Percentiles rank a stretch among this genome's conserved stretches.
Evolutionary conservation across 1,140 invertebrate genomes (phyloP).

Genomic region (Drosophila teissieri): DNA sequence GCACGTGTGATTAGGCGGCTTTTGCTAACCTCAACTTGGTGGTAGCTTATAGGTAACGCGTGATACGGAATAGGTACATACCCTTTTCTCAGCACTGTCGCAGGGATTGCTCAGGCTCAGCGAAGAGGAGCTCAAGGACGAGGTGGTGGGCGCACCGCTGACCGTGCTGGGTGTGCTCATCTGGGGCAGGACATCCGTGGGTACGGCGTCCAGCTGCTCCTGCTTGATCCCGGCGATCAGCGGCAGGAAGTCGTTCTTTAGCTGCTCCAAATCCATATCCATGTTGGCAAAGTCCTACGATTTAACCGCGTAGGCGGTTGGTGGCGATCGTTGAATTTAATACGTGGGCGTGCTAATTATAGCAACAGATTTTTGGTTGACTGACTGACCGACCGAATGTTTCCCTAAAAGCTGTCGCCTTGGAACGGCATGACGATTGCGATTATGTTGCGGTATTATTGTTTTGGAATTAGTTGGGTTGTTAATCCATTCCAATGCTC

Average conservation of each 20-base stretch:
- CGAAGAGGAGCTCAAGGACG: slow-evolving; percentile 69
- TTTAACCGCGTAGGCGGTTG: slow-evolving; percentile 23
- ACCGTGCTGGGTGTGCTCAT: slow-evolving; percentile 37
- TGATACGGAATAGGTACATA: background rate
- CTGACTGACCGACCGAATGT: slow-evolving; percentile 1
- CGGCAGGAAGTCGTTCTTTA: slow-evolving; percentile 82
- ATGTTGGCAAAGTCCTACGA: slow-evolving; percentile 46
- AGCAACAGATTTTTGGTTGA: slow-evolving; percentile 9
- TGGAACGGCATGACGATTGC: slow-evolving; percentile 30
- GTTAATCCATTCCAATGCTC: slow-evolving; percentile 37
- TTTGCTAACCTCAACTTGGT: slow-evolving; percentile 9
- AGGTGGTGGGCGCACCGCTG: slow-evolving; percentile 66
- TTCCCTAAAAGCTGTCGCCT: slow-evolving; percentile 24
- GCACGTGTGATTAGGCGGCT: slow-evolving; percentile 29
- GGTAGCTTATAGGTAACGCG: background rate
- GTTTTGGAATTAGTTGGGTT: slow-evolving; percentile 14
- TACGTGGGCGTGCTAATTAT: slow-evolving; percentile 39
- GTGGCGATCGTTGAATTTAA: slow-evolving; percentile 1
- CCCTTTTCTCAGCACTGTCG: slow-evolving; percentile 77
- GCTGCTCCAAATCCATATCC: slow-evolving; percentile 81
- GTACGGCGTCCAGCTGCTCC: slow-evolving; percentile 75
- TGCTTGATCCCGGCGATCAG: slow-evolving; percentile 79
- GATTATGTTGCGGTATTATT: slow-evolving; percentile 20
- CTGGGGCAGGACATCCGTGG: slow-evolving; percentile 62
- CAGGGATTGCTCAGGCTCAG: slow-evolving; percentile 79